phyloP scores from a whole-genome alignment of 2,113 vertebrate genomes.

The Platysteira castanea region DNA sequence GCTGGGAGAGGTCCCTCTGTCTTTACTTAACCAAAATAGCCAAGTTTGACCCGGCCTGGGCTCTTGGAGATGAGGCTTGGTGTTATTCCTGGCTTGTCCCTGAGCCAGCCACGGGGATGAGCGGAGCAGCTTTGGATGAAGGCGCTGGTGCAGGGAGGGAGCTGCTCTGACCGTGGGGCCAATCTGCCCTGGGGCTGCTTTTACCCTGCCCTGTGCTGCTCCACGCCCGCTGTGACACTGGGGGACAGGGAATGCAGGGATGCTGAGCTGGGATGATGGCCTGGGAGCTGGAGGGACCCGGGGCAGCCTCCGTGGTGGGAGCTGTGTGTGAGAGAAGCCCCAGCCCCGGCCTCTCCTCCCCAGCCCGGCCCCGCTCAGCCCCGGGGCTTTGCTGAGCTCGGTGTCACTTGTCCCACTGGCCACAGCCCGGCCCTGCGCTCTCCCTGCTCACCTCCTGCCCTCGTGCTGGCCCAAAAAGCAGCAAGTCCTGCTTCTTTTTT shows the following conservation, averaged over 20 bases:
- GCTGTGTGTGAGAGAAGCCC: not conserved
- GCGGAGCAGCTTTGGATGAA: not conserved
- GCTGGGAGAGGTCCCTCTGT: not conserved
- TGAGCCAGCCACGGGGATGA: not conserved
- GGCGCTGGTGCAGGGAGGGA: not conserved
- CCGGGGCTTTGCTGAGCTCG: not conserved
- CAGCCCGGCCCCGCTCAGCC: fast-evolving
- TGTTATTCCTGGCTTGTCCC: not conserved
- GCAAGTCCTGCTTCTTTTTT: not conserved
- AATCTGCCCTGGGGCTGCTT: not conserved
- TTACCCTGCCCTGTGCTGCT: not conserved
- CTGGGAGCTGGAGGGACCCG: not conserved
- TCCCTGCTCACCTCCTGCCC: not conserved
- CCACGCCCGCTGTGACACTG: fast-evolving
- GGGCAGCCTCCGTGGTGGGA: not conserved
- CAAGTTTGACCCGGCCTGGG: not conserved
- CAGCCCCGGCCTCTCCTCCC: not conserved
- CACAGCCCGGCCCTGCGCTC: not conserved
- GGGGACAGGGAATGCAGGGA: too few species aligned
- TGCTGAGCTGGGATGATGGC: fast-evolving
- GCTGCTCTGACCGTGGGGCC: not conserved
- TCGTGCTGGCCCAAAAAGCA: not conserved
- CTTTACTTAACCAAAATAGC: not conserved
- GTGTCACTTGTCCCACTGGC: not conserved
- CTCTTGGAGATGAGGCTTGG: not conserved